Conservation (phyloP, 35 echinoderm and acorn worm species). For the Apostichopus japonicus region DNA sequence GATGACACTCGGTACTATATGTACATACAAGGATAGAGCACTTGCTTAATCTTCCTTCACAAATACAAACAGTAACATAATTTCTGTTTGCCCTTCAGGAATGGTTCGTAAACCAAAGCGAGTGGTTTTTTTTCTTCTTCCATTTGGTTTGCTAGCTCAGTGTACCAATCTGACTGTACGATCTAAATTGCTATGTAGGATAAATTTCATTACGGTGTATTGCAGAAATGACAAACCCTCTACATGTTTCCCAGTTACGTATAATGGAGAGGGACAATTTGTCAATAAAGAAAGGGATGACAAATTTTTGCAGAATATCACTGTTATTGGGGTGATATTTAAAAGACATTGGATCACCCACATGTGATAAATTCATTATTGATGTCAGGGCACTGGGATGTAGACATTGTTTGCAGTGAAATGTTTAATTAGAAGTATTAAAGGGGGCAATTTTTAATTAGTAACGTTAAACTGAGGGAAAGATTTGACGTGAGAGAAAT, state of each 20-base stretch:
- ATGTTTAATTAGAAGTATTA: neutral
- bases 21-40: neutral
- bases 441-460: no score
- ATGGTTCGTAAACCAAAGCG: neutral
- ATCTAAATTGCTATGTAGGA: neutral
- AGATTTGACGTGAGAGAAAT: no score
- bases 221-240: neutral
- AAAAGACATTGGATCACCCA: neutral
- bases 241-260: neutral
- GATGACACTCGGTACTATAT: neutral
- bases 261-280: neutral
- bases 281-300: slow-evolving; percentile 8
- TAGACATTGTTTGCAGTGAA: neutral
- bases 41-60: slow-evolving; percentile 4
- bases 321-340: neutral
- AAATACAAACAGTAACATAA: slow-evolving; percentile 6
- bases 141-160: neutral
- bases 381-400: neutral
- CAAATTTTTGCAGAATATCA: neutral
- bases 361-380: slow-evolving; percentile 11
- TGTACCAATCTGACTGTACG: neutral
- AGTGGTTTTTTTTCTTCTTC: no score
- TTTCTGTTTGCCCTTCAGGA: neutral
- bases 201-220: neutral
- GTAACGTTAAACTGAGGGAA: no score